phyloP scores from a whole-genome alignment of 2,888 invertebrate species.

The Melanchra persicariae region DNA sequence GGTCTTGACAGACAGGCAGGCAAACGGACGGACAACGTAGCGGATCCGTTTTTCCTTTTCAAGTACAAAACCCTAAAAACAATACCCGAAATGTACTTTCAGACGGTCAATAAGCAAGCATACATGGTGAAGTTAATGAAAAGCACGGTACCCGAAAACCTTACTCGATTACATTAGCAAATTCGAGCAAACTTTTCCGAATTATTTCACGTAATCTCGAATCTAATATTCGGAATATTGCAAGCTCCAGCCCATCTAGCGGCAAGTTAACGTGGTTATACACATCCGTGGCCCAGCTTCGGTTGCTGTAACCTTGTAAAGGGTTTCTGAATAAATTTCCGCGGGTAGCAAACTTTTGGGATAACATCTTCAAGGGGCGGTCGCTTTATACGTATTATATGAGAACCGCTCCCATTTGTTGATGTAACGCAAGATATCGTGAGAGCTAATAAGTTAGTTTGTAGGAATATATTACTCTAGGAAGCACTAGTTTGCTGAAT shows the following conservation, averaged over 20 bases:
- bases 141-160: neutral
- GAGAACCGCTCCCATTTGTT: slow-evolving; percentile 40
- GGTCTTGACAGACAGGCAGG: neutral
- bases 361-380: slow-evolving; percentile 57
- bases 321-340: slow-evolving; percentile 61
- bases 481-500: slow-evolving; percentile 16
- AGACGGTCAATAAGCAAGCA: too few relatives aligned
- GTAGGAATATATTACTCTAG: slow-evolving; percentile 32
- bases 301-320: slow-evolving; percentile 48
- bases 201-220: slow-evolving; percentile 50
- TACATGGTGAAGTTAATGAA: neutral
- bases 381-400: slow-evolving; percentile 47
- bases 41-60: neutral
- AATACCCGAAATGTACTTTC: neutral
- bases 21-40: neutral
- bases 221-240: slow-evolving; percentile 40
- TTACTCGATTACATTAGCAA: slow-evolving; percentile 24
- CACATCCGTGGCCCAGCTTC: slow-evolving; percentile 56
- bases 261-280: slow-evolving; percentile 54
- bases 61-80: neutral
- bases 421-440: slow-evolving; percentile 40
- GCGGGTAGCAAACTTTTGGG: slow-evolving; percentile 55
- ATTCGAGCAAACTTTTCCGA: slow-evolving; percentile 23
- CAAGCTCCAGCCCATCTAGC: slow-evolving; percentile 37
- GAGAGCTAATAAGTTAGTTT: slow-evolving; percentile 43